Base-by-base conservation (phyloP, 2,888 invertebrate genomes). In the Hipparchia sbordonii region DNA sequence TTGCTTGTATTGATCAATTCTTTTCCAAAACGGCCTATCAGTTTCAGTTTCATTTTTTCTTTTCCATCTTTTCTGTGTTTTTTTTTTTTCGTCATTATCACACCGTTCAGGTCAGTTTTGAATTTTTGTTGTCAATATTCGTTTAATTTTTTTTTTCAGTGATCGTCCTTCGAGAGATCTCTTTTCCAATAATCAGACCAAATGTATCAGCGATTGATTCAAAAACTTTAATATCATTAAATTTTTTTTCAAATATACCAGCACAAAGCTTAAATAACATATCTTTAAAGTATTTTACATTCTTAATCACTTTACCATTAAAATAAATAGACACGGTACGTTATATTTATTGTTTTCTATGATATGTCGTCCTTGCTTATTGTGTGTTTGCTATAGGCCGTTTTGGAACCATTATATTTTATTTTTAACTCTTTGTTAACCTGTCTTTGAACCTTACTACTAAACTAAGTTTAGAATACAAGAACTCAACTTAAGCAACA, bases 1-100 rank as follows among this genome's bases (percentile, higher is more conserved):
- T 92, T 91, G 92, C 92, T 91, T 92, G 85, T 89, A 88, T 82
- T 85, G 81, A 85, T 87, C 88, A 87, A 82, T 90, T 93, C 82
- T 88, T 92, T 92, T 93, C 94, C 94, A 95, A 94, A 95, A 94
- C 93, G 94, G 92, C 93, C 94, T 93, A 93, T 93, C 90, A 90
- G 89, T 93, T 92, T 91, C 87, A 90, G 88, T 82, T 87, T 63
- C 65, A 65, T 65, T 52, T 65, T 52, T 82, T 86, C 85, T 81
- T 80, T 86, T 87, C 85, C 85, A 80, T 88, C 83, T 90, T 83
- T 84, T 89, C 88, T 89, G 83, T 87, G 86, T 86, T 87, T 84
- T 88, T 84, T 85, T 86, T 72, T 77, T 73, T 77, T 48, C 48
- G 48, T 74, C 89, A 89, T 89, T 86, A 82, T 86, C 88, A 86